Percentiles rank a stretch among this genome's conserved stretches.
Evolutionary conservation across 2,113 vertebrate genomes (phyloP).

Genomic region (Oreochromis aureus): DNA sequence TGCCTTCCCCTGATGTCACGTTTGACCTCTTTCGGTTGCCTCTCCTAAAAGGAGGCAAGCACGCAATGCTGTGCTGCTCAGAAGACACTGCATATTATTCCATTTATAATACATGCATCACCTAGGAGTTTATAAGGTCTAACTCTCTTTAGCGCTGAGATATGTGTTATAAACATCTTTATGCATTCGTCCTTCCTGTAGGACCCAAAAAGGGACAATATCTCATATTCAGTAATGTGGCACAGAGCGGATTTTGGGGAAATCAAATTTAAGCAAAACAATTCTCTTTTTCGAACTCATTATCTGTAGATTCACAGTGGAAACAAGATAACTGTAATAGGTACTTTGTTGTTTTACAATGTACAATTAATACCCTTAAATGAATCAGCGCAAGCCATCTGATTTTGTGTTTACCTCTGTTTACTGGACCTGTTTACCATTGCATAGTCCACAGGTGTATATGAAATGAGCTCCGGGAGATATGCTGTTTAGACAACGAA

Average conservation of each 20-base stretch:
- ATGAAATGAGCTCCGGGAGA: slow-evolving; percentile 54
- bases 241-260: background rate
- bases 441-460: slow-evolving; percentile 44
- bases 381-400: background rate
- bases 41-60: slow-evolving; percentile 59
- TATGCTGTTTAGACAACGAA: slow-evolving; percentile 59
- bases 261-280: background rate
- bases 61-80: slow-evolving; percentile 49
- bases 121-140: slow-evolving; percentile 17
- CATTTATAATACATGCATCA: slow-evolving; percentile 55
- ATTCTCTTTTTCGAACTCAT: background rate
- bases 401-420: slow-evolving; percentile 20
- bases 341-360: background rate
- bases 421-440: slow-evolving; percentile 40
- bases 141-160: background rate
- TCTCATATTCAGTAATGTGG: background rate
- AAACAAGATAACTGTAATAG: background rate
- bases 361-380: slow-evolving; percentile 7
- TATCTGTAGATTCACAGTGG: background rate
- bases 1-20: slow-evolving; percentile 57
- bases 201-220: background rate
- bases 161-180: background rate
- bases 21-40: slow-evolving; percentile 67
- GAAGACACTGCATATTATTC: slow-evolving; percentile 5
- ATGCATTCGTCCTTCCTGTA: background rate